Conservation (phyloP, 2,797 vertebrate genomes). For the Taeniopygia guttata region DNA sequence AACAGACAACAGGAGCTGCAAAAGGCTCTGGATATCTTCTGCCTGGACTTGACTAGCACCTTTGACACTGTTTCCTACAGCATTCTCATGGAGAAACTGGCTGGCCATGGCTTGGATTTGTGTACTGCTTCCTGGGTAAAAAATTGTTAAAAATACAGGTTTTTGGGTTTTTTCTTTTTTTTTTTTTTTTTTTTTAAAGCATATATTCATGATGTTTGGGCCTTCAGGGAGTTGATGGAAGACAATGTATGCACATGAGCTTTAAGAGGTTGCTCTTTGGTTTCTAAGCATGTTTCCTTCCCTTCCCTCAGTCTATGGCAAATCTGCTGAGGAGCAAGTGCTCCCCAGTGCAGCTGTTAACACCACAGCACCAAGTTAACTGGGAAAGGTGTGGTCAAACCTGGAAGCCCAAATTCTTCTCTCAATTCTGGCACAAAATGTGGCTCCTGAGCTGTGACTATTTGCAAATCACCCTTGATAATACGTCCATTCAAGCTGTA, state of each 20-base stretch:
- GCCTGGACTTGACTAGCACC: rapidly evolving
- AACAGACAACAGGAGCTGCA: not conserved
- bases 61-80: not conserved
- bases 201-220: not conserved
- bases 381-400: not conserved
- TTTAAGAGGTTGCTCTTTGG: not conserved
- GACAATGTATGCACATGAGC: not conserved
- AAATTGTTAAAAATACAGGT: not conserved
- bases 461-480: not conserved
- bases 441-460: not conserved
- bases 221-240: not conserved
- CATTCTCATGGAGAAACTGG: not conserved
- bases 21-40: not conserved
- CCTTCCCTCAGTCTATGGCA: rapidly evolving
- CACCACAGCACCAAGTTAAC: not conserved
- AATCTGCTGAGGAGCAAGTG: not conserved
- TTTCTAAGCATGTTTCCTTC: not conserved
- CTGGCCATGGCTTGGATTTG: not conserved
- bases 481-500: not conserved
- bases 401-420: not conserved
- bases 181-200: not conserved
- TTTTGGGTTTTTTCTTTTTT: too few relatives aligned
- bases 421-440: not conserved
- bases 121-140: not conserved
- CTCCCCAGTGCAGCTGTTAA: not conserved